These are phyloP conservation scores for Callocephalon fimbriatum DNA, from an alignment of 2,113 vertebrate genomes.

Conservation along the genomic window DNA sequence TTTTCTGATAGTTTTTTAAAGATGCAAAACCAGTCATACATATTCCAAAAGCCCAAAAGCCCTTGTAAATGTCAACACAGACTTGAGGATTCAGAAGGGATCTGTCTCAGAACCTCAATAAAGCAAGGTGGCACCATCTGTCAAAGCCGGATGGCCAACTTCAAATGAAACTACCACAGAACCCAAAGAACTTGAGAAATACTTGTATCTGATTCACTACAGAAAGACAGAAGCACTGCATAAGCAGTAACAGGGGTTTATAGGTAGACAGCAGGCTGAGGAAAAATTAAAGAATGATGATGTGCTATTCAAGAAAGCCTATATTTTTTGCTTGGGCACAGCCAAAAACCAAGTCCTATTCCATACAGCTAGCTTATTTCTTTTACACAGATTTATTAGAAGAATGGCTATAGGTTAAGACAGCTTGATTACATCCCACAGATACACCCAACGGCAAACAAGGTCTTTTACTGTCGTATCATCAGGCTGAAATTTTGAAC, in stretches of 20 bases:
- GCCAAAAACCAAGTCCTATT: background rate
- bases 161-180: background rate
- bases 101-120: background rate
- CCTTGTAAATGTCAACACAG: background rate
- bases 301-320: background rate
- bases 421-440: slow-evolving; percentile 11
- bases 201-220: background rate
- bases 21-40: background rate
- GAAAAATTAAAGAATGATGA: background rate
- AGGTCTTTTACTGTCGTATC: background rate
- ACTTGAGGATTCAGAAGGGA: background rate
- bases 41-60: background rate
- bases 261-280: background rate
- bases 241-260: background rate
- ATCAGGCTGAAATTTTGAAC: background rate
- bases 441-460: slow-evolving; percentile 8
- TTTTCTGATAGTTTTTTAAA: background rate
- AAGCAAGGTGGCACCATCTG: background rate
- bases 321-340: background rate
- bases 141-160: background rate
- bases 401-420: background rate
- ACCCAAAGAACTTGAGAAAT: background rate
- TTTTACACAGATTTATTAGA: background rate
- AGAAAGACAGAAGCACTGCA: background rate
- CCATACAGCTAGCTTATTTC: background rate